These are phyloP conservation scores for Urocynchramus pylzowi DNA, from an alignment of 2,113 vertebrate genomes.

Conservation along the genomic window DNA sequence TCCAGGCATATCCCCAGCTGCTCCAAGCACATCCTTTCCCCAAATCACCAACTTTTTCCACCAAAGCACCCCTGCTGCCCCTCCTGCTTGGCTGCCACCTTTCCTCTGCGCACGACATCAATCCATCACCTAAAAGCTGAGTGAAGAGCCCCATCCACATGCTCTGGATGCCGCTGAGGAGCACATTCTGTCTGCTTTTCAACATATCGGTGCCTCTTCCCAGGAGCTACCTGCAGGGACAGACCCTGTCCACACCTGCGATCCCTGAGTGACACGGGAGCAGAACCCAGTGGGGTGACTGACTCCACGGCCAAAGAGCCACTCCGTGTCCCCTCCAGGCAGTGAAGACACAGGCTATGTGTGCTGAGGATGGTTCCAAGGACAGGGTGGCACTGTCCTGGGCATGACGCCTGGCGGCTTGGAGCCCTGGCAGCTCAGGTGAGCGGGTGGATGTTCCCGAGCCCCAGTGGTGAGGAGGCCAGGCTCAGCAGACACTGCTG, in stretches of 20 bases:
- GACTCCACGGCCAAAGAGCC: not conserved
- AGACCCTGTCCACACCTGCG: not conserved
- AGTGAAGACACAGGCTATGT: rapidly evolving
- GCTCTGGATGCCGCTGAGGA: not conserved
- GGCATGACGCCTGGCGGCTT: rapidly evolving
- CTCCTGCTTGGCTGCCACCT: not conserved
- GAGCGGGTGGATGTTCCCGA: rapidly evolving
- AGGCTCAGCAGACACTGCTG: not conserved
- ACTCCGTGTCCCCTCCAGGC: rapidly evolving
- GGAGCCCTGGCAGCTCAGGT: not conserved
- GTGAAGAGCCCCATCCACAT: not conserved
- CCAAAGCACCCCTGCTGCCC: not conserved
- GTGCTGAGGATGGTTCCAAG: not conserved
- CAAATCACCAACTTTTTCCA: not conserved
- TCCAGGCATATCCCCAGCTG: not conserved
- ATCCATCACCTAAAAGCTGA: not conserved
- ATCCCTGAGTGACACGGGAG: not conserved
- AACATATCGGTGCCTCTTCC: not conserved
- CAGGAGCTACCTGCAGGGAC: rapidly evolving
- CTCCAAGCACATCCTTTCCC: not conserved
- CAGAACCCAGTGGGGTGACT: rapidly evolving
- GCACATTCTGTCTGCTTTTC: not conserved
- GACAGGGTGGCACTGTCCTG: not conserved
- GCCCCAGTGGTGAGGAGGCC: no score
- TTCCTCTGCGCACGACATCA: not conserved